A percentile compares a stretch with the other conserved stretches of the same genome.
phyloP scores from a whole-genome alignment of 2,113 vertebrate species.

The Manacus vitellinus region DNA sequence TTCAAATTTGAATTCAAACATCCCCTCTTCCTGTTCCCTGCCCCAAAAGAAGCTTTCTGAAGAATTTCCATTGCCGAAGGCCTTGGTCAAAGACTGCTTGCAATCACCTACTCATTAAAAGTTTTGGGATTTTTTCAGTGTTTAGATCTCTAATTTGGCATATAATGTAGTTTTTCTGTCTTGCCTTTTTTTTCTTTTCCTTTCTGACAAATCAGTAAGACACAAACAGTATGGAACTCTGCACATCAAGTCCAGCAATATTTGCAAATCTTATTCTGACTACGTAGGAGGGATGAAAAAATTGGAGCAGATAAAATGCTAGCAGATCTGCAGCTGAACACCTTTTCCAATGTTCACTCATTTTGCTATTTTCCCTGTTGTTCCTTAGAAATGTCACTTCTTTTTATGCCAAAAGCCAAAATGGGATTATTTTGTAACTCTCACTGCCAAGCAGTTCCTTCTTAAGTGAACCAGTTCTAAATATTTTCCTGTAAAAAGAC shows the following conservation, averaged over 20 bases:
- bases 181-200: too few species aligned
- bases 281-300: neutral
- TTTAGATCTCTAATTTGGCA: neutral
- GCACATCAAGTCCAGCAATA: neutral
- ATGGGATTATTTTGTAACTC: neutral
- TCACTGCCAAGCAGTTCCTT: neutral
- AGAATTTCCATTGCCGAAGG: neutral
- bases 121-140: neutral
- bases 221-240: rapidly evolving
- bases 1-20: neutral
- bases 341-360: rapidly evolving
- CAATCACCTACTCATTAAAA: neutral
- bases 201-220: neutral
- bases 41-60: neutral
- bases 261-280: neutral
- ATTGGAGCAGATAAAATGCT: neutral
- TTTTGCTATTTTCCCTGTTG: neutral
- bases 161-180: neutral
- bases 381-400: neutral
- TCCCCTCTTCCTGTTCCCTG: neutral
- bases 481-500: neutral
- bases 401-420: neutral
- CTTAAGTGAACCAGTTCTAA: neutral
- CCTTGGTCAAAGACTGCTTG: neutral
- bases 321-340: neutral